These are phyloP conservation scores for Drosophila kepulauana DNA, from an alignment of 1,140 invertebrate genomes.

Conservation along the genomic window DNA sequence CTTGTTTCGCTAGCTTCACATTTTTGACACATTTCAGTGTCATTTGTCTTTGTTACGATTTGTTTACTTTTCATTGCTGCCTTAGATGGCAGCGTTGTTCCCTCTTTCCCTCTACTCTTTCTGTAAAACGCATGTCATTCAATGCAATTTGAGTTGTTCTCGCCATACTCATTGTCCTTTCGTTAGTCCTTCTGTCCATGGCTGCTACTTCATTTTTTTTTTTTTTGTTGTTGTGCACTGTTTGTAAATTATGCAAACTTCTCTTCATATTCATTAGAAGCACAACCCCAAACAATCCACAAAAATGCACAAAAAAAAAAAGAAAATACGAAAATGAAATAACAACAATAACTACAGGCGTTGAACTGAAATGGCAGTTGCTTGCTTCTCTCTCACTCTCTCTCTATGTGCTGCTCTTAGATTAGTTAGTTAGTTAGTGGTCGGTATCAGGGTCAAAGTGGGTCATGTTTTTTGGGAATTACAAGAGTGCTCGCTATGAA, in stretches of 20 bases:
- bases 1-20: conserved; percentile 34
- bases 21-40: conserved; percentile 70
- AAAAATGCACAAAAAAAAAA: conserved; percentile 29
- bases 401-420: conserved; percentile 5
- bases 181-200: background rate
- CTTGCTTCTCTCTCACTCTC: conserved; percentile 6
- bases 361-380: conserved; percentile 54
- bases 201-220: background rate
- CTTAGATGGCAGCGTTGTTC: background rate
- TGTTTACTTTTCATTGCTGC: conserved; percentile 32
- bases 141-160: conserved; percentile 61
- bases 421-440: conserved; percentile 49
- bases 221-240: conserved; percentile 17
- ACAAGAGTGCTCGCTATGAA: conserved; percentile 18
- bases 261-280: conserved; percentile 78
- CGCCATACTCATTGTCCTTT: conserved; percentile 33
- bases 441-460: conserved; percentile 40
- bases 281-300: conserved; percentile 15
- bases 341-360: conserved; percentile 19
- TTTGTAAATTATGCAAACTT: conserved; percentile 75
- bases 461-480: conserved; percentile 46
- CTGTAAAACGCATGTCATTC: conserved; percentile 73
- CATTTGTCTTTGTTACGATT: conserved; percentile 68
- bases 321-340: background rate
- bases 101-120: background rate